phyloP scores from a whole-genome alignment of 2,888 invertebrate species.

The Pollenia amentaria region DNA sequence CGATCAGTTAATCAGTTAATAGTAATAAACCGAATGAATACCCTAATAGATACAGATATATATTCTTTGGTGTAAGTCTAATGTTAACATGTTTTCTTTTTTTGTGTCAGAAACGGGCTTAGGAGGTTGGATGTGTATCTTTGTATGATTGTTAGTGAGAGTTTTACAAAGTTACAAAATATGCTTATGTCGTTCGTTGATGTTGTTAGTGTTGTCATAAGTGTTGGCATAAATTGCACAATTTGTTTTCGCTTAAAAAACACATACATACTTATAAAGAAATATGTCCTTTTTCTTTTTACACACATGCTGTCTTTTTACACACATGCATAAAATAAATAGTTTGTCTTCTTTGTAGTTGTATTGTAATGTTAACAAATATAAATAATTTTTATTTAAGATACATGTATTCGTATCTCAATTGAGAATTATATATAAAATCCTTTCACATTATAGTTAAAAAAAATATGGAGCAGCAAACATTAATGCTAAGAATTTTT shows the following conservation, averaged over 20 bases:
- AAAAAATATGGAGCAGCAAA: too few relatives aligned
- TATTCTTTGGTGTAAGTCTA: slow-evolving; percentile 44
- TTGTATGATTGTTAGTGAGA: background rate
- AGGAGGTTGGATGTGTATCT: slow-evolving; percentile 23
- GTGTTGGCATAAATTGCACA: slow-evolving; percentile 73
- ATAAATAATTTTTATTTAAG: slow-evolving; percentile 27
- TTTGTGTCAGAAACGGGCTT: background rate
- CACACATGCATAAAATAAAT: background rate
- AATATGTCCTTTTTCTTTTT: slow-evolving; percentile 33
- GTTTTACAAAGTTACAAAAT: slow-evolving; percentile 36
- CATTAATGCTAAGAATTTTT: too few relatives aligned
- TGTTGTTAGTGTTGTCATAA: slow-evolving; percentile 46
- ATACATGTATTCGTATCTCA: background rate
- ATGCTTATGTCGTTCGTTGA: slow-evolving; percentile 27
- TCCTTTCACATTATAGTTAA: background rate
- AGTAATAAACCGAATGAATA: too few relatives aligned
- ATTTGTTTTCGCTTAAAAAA: slow-evolving; percentile 61
- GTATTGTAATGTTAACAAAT: slow-evolving; percentile 7
- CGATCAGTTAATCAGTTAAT: too few relatives aligned
- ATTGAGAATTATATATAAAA: background rate
- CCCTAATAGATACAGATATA: too few relatives aligned
- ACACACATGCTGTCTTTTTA: slow-evolving; percentile 22
- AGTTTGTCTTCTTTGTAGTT: background rate
- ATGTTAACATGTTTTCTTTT: slow-evolving; percentile 57
- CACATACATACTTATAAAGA: slow-evolving; percentile 13